phyloP scores from a whole-genome alignment of 1,140 invertebrate species.

The Lethrus apterus region DNA sequence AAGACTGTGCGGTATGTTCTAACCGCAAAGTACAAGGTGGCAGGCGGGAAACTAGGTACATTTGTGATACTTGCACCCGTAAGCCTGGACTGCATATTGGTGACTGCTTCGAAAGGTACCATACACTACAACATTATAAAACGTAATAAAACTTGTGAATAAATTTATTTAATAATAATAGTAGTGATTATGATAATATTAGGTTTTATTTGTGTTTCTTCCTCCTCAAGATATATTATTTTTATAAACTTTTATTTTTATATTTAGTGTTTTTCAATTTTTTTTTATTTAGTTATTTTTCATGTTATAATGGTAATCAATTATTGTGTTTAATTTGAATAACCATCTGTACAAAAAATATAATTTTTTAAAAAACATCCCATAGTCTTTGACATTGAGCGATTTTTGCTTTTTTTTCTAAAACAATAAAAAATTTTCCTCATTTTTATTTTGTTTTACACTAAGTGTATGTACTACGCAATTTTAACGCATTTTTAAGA shows the following conservation, averaged over 20 bases:
- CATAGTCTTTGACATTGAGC: too few relatives aligned
- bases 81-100: constrained; percentile 1
- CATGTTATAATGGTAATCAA: background rate
- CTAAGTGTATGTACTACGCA: too few relatives aligned
- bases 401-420: too few relatives aligned
- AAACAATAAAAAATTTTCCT: too few relatives aligned
- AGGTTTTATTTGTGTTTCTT: constrained; percentile 1
- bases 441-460: too few relatives aligned
- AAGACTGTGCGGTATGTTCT: constrained; percentile 5
- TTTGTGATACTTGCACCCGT: constrained; percentile 5
- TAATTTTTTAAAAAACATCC: too few relatives aligned
- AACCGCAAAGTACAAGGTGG: constrained; percentile 7
- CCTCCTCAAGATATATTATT: too few relatives aligned
- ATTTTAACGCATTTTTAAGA: too few relatives aligned
- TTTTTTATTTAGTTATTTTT: background rate
- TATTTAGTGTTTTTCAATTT: too few relatives aligned
- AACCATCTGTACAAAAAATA: too few relatives aligned
- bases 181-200: constrained; percentile 13
- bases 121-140: constrained; percentile 9
- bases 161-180: constrained; percentile 13
- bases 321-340: background rate
- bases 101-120: background rate
- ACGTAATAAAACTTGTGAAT: too few relatives aligned
- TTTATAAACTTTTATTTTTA: too few relatives aligned
- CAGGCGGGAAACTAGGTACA: constrained; percentile 8